Percentiles rank a stretch among this genome's conserved stretches.
phyloP scores from a whole-genome alignment of 1,140 invertebrate genomes.

The Dendroctonus ponderosae region DNA sequence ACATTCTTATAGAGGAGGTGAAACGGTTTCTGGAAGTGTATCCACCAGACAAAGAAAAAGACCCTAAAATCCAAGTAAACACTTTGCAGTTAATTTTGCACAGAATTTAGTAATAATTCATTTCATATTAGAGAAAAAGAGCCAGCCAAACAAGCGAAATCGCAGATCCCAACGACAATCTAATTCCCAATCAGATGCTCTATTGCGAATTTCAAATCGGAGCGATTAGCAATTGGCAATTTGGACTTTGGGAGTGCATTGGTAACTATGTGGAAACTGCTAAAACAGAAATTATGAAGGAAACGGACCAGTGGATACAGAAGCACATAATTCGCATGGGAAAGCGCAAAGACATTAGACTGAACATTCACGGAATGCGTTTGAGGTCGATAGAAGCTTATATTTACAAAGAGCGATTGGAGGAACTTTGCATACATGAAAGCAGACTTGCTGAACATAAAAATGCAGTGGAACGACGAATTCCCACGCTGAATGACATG shows the following conservation, averaged over 20 bases:
- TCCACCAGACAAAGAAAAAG: slow-evolving; percentile 32
- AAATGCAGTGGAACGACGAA: slow-evolving; percentile 1
- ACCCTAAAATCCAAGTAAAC: slow-evolving; percentile 29
- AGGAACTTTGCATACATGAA: slow-evolving; percentile 31
- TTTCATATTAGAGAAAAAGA: slow-evolving; percentile 22
- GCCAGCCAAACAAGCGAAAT: slow-evolving; percentile 30
- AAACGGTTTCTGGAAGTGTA: slow-evolving; percentile 33
- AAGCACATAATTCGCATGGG: slow-evolving; percentile 19
- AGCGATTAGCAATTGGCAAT: slow-evolving; percentile 39
- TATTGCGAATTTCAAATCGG: slow-evolving; percentile 36
- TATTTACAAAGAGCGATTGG: slow-evolving; percentile 34
- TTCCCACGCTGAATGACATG: neutral
- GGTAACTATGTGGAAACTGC: slow-evolving; percentile 25
- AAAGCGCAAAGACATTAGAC: slow-evolving; percentile 23
- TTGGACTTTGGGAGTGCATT: slow-evolving; percentile 37
- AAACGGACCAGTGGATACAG: slow-evolving; percentile 32
- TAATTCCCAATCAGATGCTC: slow-evolving; percentile 35
- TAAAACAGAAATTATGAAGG: slow-evolving; percentile 22
- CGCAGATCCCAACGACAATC: slow-evolving; percentile 14
- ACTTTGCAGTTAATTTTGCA: neutral
- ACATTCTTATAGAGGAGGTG: slow-evolving; percentile 34
- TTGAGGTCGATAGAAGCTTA: slow-evolving; percentile 20
- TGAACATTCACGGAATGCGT: slow-evolving; percentile 7
- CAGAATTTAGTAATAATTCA: neutral
- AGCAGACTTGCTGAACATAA: slow-evolving; percentile 22